phyloP scores from a whole-genome alignment of 2,888 invertebrate species.

The Chydorus sphaericus region DNA sequence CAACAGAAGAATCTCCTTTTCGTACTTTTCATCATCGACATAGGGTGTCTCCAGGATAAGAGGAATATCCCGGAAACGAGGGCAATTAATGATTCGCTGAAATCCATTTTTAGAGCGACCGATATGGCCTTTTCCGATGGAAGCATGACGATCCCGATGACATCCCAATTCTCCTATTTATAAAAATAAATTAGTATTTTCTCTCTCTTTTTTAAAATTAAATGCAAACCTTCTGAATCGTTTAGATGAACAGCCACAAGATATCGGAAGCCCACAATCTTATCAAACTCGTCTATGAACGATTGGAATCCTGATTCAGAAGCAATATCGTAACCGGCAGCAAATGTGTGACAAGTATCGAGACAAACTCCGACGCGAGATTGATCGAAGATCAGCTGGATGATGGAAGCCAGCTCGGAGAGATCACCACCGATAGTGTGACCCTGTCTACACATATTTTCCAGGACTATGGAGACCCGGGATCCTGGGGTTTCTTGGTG shows the following conservation, averaged over 20 bases:
- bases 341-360: constrained; percentile 32
- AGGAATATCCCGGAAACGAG: constrained; percentile 22
- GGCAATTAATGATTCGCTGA: constrained; percentile 29
- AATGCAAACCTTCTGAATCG: constrained; percentile 32
- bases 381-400: constrained; percentile 22
- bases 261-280: constrained; percentile 30
- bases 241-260: constrained; percentile 35
- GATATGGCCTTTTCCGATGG: constrained; percentile 33
- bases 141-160: constrained; percentile 33
- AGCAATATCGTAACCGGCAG: constrained; percentile 25
- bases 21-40: constrained; percentile 14
- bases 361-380: constrained; percentile 23
- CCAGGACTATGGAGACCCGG: constrained; percentile 21
- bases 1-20: constrained; percentile 16
- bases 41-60: constrained; percentile 18
- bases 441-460: constrained; percentile 21
- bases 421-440: constrained; percentile 27
- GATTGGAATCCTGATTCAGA: constrained; percentile 2
- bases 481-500: constrained; percentile 24
- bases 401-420: constrained; percentile 20
- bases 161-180: constrained; percentile 29
- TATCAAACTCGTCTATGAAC: constrained; percentile 9
- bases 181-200: background rate
- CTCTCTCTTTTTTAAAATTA: background rate
- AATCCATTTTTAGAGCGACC: constrained; percentile 31